Conservation (phyloP, 1,140 invertebrate genomes). For the Drosophila bocki region DNA sequence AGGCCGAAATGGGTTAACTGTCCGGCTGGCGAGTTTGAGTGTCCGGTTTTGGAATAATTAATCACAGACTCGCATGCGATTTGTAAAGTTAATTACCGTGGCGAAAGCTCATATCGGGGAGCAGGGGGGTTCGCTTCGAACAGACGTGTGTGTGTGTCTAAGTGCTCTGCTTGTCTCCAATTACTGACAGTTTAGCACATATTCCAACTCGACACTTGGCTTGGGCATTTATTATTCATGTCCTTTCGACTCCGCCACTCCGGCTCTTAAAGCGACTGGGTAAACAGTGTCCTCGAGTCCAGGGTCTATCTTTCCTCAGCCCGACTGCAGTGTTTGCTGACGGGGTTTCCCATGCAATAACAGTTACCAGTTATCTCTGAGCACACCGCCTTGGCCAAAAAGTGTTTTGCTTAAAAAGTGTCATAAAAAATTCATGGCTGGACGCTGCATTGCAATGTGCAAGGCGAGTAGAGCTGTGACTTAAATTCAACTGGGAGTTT, state of each 20-base stretch:
- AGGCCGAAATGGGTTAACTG: conserved; percentile 79
- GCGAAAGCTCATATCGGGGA: conserved; percentile 63
- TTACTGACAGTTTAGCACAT: conserved; percentile 81
- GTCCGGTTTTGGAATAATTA: conserved; percentile 83
- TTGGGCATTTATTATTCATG: conserved; percentile 72
- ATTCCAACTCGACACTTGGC: conserved; percentile 41
- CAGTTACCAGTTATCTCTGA: conserved; percentile 33
- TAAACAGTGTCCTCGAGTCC: conserved; percentile 25
- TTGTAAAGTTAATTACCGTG: conserved; percentile 83
- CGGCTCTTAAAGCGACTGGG: conserved; percentile 6
- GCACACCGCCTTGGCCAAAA: conserved; percentile 29
- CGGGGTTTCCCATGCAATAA: conserved; percentile 18
- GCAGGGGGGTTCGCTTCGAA: conserved; percentile 19
- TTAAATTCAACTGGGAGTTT: neutral
- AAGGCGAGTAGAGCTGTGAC: conserved; percentile 3
- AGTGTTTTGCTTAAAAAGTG: conserved; percentile 37
- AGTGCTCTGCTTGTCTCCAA: conserved; percentile 74
- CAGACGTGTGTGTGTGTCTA: conserved; percentile 40
- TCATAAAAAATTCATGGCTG: conserved; percentile 76
- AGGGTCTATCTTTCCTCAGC: conserved; percentile 2
- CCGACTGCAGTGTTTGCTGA: conserved; percentile 58
- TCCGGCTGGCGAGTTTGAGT: conserved; percentile 60
- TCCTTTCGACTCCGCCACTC: conserved; percentile 11
- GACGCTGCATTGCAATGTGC: conserved; percentile 50
- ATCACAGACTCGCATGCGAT: conserved; percentile 83